A percentile compares a stretch with the other conserved stretches of the same genome.
Conservation (phyloP, 2,888 invertebrate species). For the Hecatera dysodea region DNA sequence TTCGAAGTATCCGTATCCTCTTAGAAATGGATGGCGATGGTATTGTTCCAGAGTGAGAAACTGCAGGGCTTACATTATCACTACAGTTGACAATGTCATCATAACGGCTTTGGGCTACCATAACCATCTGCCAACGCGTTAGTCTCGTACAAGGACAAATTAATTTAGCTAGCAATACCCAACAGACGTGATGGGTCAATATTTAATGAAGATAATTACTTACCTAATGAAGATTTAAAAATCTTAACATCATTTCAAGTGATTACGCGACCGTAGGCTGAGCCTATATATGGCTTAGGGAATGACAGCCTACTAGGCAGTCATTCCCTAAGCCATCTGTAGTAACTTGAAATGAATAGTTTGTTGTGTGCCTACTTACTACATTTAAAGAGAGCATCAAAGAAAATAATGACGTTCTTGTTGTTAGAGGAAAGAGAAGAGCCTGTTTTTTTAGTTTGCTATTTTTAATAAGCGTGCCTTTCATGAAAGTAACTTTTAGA, state of each 20-base stretch:
- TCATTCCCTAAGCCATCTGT: no score
- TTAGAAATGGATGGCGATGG: conserved; percentile 81
- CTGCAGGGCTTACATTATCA: conserved; percentile 80
- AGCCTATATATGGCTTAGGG: no score
- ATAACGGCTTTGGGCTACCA: conserved; percentile 71
- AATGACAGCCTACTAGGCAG: no score
- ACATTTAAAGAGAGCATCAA: no score
- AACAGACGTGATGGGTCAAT: background rate
- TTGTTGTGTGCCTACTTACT: no score
- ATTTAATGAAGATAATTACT: background rate
- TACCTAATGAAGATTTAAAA: background rate
- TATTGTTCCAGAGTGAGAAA: conserved; percentile 82
- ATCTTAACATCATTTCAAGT: background rate
- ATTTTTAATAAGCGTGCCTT: conserved; percentile 7
- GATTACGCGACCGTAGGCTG: no score
- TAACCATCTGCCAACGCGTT: conserved; percentile 67
- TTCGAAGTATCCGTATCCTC: conserved; percentile 77
- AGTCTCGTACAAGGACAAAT: background rate
- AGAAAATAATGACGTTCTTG: background rate
- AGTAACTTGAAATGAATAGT: no score
- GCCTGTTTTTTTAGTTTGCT: background rate
- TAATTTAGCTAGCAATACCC: background rate
- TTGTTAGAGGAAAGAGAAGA: background rate
- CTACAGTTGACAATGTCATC: conserved; percentile 72
- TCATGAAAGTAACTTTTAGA: background rate